Conservation (phyloP, 1,140 invertebrate species). For the Bombus haemorrhoidalis region DNA sequence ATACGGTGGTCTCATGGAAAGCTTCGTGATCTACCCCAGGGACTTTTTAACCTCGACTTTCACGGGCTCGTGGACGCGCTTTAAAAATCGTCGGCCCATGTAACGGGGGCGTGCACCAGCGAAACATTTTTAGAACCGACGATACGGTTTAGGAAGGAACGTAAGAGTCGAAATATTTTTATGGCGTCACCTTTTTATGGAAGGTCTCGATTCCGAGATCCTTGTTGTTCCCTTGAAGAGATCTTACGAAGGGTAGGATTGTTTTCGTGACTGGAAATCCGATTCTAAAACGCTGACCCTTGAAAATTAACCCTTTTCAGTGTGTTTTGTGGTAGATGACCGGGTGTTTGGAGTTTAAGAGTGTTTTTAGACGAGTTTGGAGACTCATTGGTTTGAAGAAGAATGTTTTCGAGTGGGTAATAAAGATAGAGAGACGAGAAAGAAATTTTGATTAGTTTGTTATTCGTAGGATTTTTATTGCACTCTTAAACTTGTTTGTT, state of each 20-base stretch:
- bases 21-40: not conserved
- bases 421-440: too few relatives aligned
- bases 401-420: not conserved
- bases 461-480: too few relatives aligned
- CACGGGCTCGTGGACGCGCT: conserved; percentile 33
- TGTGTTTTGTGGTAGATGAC: not conserved
- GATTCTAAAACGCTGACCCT: not conserved
- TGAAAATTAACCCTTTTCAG: not conserved
- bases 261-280: not conserved
- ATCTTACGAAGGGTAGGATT: not conserved
- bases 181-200: conserved; percentile 30
- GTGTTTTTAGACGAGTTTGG: not conserved
- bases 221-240: not conserved
- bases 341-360: not conserved
- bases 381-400: not conserved
- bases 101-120: conserved; percentile 16
- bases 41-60: conserved; percentile 38
- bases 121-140: conserved; percentile 6
- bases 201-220: not conserved
- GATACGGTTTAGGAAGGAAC: not conserved
- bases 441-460: too few relatives aligned
- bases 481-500: too few relatives aligned
- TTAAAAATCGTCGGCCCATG: conserved; percentile 25
- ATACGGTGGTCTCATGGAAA: not conserved
- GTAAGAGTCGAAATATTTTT: conserved; percentile 35